Conservation (phyloP, 2,797 vertebrate species). For the Enteromius unitaeniatus region DNA sequence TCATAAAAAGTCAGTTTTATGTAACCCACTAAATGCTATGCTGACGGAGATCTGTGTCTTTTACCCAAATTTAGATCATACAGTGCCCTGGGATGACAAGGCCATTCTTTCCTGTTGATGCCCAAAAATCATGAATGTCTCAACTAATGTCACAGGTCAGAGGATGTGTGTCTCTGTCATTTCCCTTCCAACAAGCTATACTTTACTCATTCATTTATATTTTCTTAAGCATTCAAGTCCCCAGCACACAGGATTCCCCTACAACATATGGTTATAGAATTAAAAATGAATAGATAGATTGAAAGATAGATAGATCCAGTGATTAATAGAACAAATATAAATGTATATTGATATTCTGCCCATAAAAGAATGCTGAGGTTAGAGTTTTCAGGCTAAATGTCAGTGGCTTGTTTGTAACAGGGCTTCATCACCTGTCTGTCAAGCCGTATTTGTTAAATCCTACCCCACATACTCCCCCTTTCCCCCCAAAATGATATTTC, state of each 20-base stretch:
- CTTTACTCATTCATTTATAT: conserved; percentile 51
- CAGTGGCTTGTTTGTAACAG: conserved; percentile 44
- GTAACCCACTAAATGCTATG: not conserved
- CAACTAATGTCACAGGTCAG: conserved; percentile 72
- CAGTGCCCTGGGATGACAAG: conserved; percentile 56
- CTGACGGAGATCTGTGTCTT: conserved; percentile 1
- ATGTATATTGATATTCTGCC: no score
- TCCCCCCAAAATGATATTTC: conserved; percentile 7
- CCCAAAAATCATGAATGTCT: conserved; percentile 72
- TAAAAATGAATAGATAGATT: not conserved
- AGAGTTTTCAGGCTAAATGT: conserved; percentile 40
- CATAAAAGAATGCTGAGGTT: conserved; percentile 31
- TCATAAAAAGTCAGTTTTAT: not conserved
- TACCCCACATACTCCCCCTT: not conserved
- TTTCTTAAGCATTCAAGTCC: not conserved
- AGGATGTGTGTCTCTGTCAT: conserved; percentile 76
- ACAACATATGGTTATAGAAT: not conserved
- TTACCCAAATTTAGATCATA: conserved; percentile 42
- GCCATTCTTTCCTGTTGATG: conserved; percentile 81
- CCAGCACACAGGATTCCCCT: not conserved
- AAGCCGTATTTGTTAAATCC: not conserved
- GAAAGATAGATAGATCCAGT: not conserved
- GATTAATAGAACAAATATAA: no score
- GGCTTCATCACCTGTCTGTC: conserved; percentile 21
- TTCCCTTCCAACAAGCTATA: conserved; percentile 66